Conservation (phyloP, 2,797 vertebrate genomes). For the Mormyrops attenuatus region DNA sequence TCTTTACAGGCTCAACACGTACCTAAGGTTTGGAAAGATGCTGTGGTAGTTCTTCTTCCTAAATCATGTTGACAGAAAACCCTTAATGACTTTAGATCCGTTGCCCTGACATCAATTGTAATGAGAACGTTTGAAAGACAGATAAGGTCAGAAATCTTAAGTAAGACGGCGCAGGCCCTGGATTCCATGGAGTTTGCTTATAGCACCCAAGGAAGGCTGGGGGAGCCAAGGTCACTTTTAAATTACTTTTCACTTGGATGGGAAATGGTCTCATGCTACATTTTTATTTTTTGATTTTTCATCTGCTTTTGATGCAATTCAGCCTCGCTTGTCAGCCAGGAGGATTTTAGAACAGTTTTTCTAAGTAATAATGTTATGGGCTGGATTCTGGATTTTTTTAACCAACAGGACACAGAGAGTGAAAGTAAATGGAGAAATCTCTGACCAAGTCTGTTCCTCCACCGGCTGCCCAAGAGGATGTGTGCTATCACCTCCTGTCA, state of each 20-base stretch:
- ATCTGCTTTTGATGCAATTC: background rate
- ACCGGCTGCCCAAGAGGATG: no score
- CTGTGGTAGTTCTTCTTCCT: no score
- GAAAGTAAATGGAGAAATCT: background rate
- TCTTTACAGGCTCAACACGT: constrained; percentile 9
- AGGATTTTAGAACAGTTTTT: background rate
- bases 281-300: background rate
- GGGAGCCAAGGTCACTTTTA: background rate
- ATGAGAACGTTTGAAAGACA: background rate
- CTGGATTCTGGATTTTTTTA: background rate
- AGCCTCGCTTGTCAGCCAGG: background rate
- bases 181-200: background rate
- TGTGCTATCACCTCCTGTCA: no score
- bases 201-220: background rate
- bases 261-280: background rate
- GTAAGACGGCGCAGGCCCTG: background rate
- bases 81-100: background rate
- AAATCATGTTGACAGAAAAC: background rate
- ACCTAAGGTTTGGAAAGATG: background rate
- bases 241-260: background rate
- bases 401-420: background rate
- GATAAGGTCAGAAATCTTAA: background rate
- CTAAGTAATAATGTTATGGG: background rate
- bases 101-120: background rate
- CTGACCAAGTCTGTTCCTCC: background rate